Evolutionary conservation across 2,888 invertebrate genomes (phyloP).

Genomic region (Chromoteleia sp.): DNA sequence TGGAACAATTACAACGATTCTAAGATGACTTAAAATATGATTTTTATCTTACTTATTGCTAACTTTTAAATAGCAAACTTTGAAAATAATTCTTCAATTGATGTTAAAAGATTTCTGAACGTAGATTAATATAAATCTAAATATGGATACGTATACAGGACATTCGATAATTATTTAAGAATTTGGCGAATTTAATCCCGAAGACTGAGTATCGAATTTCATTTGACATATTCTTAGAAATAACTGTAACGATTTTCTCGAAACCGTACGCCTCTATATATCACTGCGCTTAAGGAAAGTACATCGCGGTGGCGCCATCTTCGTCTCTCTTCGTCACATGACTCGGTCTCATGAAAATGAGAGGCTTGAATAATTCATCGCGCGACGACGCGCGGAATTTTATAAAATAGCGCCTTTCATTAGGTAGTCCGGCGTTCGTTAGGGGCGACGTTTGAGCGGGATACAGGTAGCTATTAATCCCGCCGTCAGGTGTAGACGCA

Average conservation of each 20-base stretch:
- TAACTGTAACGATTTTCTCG: slow-evolving; percentile 40
- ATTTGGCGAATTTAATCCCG: too few species aligned
- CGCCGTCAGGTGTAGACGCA: slow-evolving; percentile 43
- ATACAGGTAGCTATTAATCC: slow-evolving; percentile 61
- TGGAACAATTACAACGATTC: too few species aligned
- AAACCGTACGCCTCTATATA: background rate
- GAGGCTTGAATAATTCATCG: slow-evolving; percentile 64
- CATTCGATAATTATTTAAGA: too few species aligned
- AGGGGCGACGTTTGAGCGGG: slow-evolving; percentile 58
- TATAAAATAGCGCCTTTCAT: slow-evolving; percentile 65
- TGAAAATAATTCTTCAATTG: too few species aligned
- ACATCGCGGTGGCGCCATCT: slow-evolving; percentile 43
- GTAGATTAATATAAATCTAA: too few species aligned
- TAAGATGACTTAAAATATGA: too few species aligned
- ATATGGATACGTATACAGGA: too few species aligned
- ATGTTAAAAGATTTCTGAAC: too few species aligned
- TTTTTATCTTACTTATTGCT: too few species aligned
- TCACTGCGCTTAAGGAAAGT: slow-evolving; percentile 3
- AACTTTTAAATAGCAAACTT: too few species aligned
- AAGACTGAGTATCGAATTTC: too few species aligned
- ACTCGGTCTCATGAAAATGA: slow-evolving; percentile 44
- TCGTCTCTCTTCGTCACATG: slow-evolving; percentile 7
- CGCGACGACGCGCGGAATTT: slow-evolving; percentile 47
- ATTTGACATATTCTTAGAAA: background rate
- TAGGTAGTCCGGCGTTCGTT: slow-evolving; percentile 58